Base-by-base conservation (phyloP, 1,140 invertebrate species). In the Trichonephila clavata region DNA sequence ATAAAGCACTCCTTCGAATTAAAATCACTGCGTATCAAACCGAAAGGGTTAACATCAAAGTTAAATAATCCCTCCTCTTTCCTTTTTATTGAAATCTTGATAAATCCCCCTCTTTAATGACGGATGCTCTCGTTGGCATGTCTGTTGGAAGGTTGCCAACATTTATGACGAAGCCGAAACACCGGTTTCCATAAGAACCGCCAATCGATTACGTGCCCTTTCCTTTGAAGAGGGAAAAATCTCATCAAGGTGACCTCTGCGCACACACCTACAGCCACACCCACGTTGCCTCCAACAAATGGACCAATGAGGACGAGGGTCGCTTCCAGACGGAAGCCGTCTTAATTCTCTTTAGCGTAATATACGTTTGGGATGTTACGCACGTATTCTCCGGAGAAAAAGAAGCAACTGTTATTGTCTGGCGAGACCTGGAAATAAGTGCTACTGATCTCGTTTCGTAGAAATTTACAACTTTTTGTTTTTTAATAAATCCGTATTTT, bases 231-330 rank as follows among this genome's bases (percentile, higher is more conserved):
- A 87, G 59, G 14, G 60, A n/a, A 63, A 32, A 59, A 89, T 50
- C 60, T n/a, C 21, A 13, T 16, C 81, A 93, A 93, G 92, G 92
- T 93, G 92, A 93, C 91, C 91, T 86, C 60, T 24, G 39, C 20
- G 21, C 86, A 24, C 90, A 90, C 90, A 59, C 91, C 91, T 81
- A 59, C 92, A 81, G 84, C 77, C 92, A 93, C 92, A 88, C 92
- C 92, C 92, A 81, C 91, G 63, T 92, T 59, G 71, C 80, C 14
- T 7, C 2, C 24, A 68, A 24, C 92, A 65, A 93, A 93, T 87
- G 39, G 59, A 65, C 92, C 92, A 93, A 93, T 93, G 39, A 88
- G 86, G 24, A 80, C 5, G n/a, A 21, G n/a, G 20, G 32, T 21
- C 68, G 65, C 20, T 86, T 50, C 84, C 10, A 81, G 84, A 50